A percentile compares a stretch with the other conserved stretches of the same genome.
Conservation (phyloP, 2,888 invertebrate genomes). For the Calliopum simillimum region DNA sequence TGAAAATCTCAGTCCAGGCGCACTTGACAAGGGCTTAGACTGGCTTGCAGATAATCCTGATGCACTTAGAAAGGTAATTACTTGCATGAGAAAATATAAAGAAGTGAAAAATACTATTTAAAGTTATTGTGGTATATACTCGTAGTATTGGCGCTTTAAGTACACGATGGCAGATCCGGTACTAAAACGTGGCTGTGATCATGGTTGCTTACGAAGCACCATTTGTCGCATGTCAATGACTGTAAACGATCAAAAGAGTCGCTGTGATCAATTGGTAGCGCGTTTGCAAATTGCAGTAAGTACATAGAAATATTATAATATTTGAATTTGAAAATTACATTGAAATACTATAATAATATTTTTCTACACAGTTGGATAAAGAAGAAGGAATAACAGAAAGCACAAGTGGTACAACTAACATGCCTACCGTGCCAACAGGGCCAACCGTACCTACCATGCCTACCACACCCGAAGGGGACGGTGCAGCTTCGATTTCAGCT, state of each 20-base stretch:
- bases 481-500: conserved; percentile 46
- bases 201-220: conserved; percentile 51
- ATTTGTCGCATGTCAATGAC: conserved; percentile 57
- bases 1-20: conserved; percentile 73
- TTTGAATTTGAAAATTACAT: background rate
- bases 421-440: background rate
- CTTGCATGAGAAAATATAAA: background rate
- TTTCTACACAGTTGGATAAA: conserved; percentile 49
- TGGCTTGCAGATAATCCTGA: conserved; percentile 68
- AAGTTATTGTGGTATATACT: conserved; percentile 15
- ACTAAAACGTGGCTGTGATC: conserved; percentile 55
- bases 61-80: conserved; percentile 54
- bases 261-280: conserved; percentile 53
- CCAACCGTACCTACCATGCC: no score
- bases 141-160: conserved; percentile 54
- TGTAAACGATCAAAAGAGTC: conserved; percentile 51
- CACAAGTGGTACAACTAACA: conserved; percentile 9
- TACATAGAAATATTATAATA: conserved; percentile 10
- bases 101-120: background rate
- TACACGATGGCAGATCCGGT: conserved; percentile 56
- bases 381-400: conserved; percentile 31
- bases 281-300: conserved; percentile 53
- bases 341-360: background rate
- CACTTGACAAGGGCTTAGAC: conserved; percentile 73
- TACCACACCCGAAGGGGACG: conserved; percentile 43